Base-by-base conservation (phyloP, 64 coral and sea anemone genomes). In the Pachyseris speciosa region DNA sequence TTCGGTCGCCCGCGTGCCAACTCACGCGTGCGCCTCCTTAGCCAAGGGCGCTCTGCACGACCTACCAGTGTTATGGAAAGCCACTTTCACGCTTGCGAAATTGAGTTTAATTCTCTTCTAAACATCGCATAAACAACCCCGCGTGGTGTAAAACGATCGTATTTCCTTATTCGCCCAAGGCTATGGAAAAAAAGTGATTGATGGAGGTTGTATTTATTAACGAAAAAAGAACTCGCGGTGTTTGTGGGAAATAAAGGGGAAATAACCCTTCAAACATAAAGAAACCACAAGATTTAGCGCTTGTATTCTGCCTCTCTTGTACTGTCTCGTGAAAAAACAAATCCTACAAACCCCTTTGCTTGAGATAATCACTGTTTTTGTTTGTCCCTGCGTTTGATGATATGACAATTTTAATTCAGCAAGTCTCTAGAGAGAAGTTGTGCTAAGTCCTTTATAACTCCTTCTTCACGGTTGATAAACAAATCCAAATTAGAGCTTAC, bases 341-440 rank as follows among this genome's bases (percentile, higher is more conserved):
- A 36, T 61, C 40, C 77, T 63, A 41, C 39, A 63, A 57, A 51
- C 76, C 22, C 57, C 52, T 81, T 81, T 81, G 11, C 77, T 81
- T 9, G 19, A 81, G 77, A 61, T 81, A 81, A 81, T 81, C 53
- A 81, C 77, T 80, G 51, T 60, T 63, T 81, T 81, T 81, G 77
- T 81, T 81, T 63, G 53, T 81, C 16, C 55, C 34, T 64, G 34
- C 77, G 52, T 81, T 81, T 63, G 77, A 81, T 81, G 77, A 81
- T 81, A 81, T 61, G 77, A 53, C 77, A 81, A 81, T 81, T 81
- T 81, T 81, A 81, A 81, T 81, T 81, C 77, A 81, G 77, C 4
- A 40, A 25, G 77, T 81, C 77, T 53, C 77, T 63, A 22, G 77
- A 81, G 77, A 81, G 48, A n/a, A 37, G 29, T 81, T 59, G 38